These are phyloP conservation scores for Odontamblyopus rebecca DNA, from an alignment of 2,797 vertebrate genomes.

Conservation along the genomic window DNA sequence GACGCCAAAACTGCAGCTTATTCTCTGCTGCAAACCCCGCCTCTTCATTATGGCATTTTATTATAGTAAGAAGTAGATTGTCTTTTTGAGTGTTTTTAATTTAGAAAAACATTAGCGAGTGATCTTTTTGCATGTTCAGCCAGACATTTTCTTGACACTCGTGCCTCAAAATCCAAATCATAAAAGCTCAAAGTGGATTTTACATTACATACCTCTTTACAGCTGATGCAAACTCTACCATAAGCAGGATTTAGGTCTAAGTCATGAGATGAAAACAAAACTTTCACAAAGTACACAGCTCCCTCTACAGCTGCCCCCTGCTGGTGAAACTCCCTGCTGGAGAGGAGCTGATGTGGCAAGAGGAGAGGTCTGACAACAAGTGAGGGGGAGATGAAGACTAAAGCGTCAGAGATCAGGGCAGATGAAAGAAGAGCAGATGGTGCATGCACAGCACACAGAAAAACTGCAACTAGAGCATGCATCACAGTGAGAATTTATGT, in stretches of 20 bases:
- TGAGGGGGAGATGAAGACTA: slow-evolving; percentile 21
- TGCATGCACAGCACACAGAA: slow-evolving; percentile 26
- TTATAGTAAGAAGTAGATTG: too few relatives aligned
- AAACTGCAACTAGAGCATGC: slow-evolving; percentile 33
- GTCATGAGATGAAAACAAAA: background rate
- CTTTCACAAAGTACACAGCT: background rate
- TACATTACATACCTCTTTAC: background rate
- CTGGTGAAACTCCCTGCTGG: slow-evolving; percentile 11
- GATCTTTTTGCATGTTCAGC: too few relatives aligned
- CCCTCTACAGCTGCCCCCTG: background rate
- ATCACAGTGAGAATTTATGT: slow-evolving; percentile 21
- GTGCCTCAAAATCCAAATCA: too few relatives aligned
- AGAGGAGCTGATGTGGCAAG: slow-evolving; percentile 11
- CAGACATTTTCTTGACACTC: too few relatives aligned
- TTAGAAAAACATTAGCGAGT: too few relatives aligned
- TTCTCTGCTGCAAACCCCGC: too few relatives aligned
- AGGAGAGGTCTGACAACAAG: background rate
- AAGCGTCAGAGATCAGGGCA: slow-evolving; percentile 41
- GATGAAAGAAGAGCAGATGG: slow-evolving; percentile 44
- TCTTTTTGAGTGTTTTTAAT: too few relatives aligned
- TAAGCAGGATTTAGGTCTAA: background rate
- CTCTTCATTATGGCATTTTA: background rate
- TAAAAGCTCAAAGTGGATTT: too few relatives aligned
- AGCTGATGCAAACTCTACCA: background rate
- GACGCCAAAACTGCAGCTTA: too few relatives aligned